phyloP scores from a whole-genome alignment of 2,113 vertebrate genomes.

The Sander vitreus region DNA sequence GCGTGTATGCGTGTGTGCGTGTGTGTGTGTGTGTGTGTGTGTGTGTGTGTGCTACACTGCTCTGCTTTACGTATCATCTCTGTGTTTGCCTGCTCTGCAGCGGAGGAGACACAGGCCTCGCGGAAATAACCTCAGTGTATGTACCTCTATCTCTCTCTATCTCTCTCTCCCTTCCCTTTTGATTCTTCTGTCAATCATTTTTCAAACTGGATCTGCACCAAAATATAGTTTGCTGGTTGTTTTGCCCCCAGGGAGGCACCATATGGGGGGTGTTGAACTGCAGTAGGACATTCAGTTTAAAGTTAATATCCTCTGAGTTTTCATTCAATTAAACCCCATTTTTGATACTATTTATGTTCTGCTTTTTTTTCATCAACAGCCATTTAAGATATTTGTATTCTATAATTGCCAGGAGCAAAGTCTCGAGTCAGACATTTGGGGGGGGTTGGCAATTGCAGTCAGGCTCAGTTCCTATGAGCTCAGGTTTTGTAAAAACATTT shows the following conservation, averaged over 20 bases:
- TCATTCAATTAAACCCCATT: too few species aligned
- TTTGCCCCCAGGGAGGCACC: not conserved
- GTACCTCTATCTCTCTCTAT: conserved; percentile 61
- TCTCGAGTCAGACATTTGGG: not conserved
- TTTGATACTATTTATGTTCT: too few species aligned
- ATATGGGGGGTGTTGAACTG: conserved; percentile 5
- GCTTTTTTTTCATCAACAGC: too few species aligned
- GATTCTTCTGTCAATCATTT: not conserved
- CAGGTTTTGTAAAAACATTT: not conserved
- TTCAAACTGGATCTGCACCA: conserved; percentile 44
- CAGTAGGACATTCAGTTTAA: not conserved
- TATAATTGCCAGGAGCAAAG: not conserved
- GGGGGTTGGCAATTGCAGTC: too few species aligned
- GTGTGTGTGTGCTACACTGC: conserved; percentile 55
- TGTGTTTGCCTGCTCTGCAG: conserved; percentile 81
- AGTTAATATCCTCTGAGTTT: too few species aligned
- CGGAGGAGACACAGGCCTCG: conserved; percentile 82
- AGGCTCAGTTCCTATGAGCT: not conserved
- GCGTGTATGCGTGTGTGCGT: conserved; percentile 34
- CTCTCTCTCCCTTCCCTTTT: not conserved
- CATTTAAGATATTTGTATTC: not conserved
- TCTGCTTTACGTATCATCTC: conserved; percentile 71
- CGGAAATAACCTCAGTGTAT: conserved; percentile 84
- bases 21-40: not conserved
- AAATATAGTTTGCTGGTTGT: conserved; percentile 4